Evolutionary conservation across 2,113 vertebrate species (phyloP).

Genomic region (Hylia prasina): DNA sequence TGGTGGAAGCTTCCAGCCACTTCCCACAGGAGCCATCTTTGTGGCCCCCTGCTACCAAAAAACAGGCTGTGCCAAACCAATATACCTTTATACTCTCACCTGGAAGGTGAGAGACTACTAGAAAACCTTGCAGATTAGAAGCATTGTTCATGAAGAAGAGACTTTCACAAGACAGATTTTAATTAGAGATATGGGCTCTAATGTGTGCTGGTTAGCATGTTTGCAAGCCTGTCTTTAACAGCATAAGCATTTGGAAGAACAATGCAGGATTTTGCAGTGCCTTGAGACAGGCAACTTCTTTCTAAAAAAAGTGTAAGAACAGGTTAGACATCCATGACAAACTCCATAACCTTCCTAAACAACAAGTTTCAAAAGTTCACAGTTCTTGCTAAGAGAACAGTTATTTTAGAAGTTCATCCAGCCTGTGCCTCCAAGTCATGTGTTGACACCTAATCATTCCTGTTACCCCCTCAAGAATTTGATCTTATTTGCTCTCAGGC

Average conservation of each 20-base stretch:
- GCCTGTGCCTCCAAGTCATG: background rate
- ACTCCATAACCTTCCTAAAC: background rate
- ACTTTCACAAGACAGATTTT: background rate
- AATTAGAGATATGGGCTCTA: background rate
- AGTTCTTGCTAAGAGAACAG: background rate
- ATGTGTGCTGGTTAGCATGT: background rate
- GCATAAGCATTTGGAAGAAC: background rate
- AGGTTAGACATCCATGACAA: background rate
- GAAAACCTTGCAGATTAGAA: background rate
- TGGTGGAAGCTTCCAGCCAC: background rate
- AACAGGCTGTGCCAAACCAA: background rate
- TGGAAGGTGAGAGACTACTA: background rate
- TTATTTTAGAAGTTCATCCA: background rate
- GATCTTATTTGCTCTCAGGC: background rate
- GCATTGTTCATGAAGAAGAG: background rate
- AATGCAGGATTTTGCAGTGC: background rate
- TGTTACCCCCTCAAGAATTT: background rate
- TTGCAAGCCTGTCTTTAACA: background rate
- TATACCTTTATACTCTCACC: background rate
- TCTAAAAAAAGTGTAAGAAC: background rate
- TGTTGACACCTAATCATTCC: background rate
- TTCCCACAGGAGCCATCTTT: background rate
- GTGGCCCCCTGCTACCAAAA: background rate
- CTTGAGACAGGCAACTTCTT: background rate
- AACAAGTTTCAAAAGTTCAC: background rate